Conservation (phyloP, 2,888 invertebrate species). For the Stegana nigrithorax region DNA sequence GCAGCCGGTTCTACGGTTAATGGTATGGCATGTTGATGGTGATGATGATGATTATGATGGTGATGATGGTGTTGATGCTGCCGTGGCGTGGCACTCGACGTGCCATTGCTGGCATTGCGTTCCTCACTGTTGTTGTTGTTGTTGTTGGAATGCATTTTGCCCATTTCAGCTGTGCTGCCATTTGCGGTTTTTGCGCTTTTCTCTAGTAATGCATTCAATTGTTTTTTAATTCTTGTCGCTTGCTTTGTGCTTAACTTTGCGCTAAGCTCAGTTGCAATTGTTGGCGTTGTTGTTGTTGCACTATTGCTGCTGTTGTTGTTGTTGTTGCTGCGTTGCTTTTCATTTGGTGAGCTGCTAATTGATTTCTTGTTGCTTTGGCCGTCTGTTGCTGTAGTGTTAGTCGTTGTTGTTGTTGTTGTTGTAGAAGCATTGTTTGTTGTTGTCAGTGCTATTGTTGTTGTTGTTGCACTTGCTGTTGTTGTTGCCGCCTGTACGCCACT, state of each 20-base stretch:
- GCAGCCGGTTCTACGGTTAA: constrained; percentile 63
- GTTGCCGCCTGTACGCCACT: constrained; percentile 25
- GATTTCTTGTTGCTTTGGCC: constrained; percentile 37
- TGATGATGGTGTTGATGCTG: neutral
- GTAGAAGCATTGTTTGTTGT: constrained; percentile 26
- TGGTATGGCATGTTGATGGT: constrained; percentile 62
- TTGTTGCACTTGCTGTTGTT: constrained; percentile 23
- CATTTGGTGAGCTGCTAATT: constrained; percentile 25
- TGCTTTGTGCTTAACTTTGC: constrained; percentile 64
- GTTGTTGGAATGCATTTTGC: constrained; percentile 31
- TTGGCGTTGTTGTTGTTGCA: constrained; percentile 19
- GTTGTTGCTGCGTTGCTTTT: constrained; percentile 35
- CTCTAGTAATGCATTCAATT: constrained; percentile 58
- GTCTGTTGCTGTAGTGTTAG: constrained; percentile 24
- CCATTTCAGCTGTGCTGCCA: constrained; percentile 25
- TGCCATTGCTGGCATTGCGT: constrained; percentile 28
- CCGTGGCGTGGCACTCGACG: constrained; percentile 24
- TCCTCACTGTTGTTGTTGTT: constrained; percentile 35
- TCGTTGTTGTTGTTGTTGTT: constrained; percentile 25
- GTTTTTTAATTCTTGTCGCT: constrained; percentile 66
- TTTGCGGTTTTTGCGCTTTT: constrained; percentile 47
- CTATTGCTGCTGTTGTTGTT: constrained; percentile 37
- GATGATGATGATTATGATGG: constrained; percentile 41
- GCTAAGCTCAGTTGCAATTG: constrained; percentile 50
- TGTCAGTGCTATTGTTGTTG: constrained; percentile 24